These are phyloP conservation scores for Apotomis betuletana DNA, from an alignment of 2,888 invertebrate genomes.

Conservation along the genomic window DNA sequence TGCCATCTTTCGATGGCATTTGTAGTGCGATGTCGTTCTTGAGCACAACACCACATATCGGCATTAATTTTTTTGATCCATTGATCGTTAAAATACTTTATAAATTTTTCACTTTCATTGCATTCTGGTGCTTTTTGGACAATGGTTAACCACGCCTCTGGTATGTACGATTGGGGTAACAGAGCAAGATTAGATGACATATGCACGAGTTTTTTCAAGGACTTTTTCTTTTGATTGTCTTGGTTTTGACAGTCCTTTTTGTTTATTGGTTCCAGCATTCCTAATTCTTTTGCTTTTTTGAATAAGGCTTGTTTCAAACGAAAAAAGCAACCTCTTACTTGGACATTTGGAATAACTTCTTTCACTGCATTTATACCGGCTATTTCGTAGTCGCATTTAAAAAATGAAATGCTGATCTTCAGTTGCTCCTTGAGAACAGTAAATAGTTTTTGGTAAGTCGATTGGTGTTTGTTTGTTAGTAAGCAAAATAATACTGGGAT, in stretches of 20 bases:
- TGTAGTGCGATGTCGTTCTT: slow-evolving; percentile 21
- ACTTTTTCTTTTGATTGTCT: slow-evolving; percentile 1
- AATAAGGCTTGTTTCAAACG: slow-evolving; percentile 1
- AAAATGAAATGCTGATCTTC: background rate
- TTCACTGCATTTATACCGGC: background rate
- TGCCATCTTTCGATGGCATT: slow-evolving; percentile 23
- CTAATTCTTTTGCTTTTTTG: slow-evolving; percentile 1
- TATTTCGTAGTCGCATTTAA: slow-evolving; percentile 3
- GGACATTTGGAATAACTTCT: slow-evolving; percentile 1
- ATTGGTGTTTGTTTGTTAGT: background rate
- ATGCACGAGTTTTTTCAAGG: background rate
- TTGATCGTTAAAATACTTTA: background rate
- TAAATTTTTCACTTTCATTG: slow-evolving; percentile 1
- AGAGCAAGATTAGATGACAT: background rate
- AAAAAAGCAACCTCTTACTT: slow-evolving; percentile 4
- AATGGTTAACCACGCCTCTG: slow-evolving; percentile 1
- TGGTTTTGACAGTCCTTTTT: background rate
- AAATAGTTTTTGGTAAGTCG: too few relatives aligned
- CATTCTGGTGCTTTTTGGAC: background rate
- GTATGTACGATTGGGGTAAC: background rate
- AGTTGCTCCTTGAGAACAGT: background rate
- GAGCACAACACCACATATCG: slow-evolving; percentile 23
- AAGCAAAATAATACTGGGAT: background rate
- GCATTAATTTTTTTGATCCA: slow-evolving; percentile 1
- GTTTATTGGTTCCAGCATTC: slow-evolving; percentile 1